Evolutionary conservation across 92 coral and sea anemone genomes (phyloP), one percentile per base, ranked within the genome.

Genomic region (Umimayanthus chanpuru): DNA sequence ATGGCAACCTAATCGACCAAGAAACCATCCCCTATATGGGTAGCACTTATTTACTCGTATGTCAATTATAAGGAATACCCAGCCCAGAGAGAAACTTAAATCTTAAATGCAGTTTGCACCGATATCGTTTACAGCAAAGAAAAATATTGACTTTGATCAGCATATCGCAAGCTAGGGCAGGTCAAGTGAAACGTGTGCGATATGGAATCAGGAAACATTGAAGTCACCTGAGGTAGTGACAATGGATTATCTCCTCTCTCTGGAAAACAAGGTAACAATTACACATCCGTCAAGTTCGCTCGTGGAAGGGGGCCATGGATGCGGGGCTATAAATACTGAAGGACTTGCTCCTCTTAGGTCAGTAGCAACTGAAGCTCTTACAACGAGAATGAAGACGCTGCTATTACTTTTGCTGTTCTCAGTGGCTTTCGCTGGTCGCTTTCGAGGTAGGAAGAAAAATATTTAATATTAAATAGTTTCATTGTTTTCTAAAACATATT

Each of bases 271-370:
- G 68, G 68, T 61, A 61, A 26, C 68, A 61, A 23, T 61, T 61
- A 61, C 68, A 61, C 68, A 61, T 18, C 68, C 26, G 68, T 21
- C 68, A 61, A 61, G 68, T 61, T 61, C 68, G 68, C 26, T 61
- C 4, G 26, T 61, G n/a, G 68, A 61, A 21, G 68, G 68, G 68
- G 25, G 9, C 1, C 68, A 8, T 61, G 7, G 15, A 21, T 6
- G 26, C 68, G 26, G 68, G 68, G 64, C 81, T 77, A 77, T 77
- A 77, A 77, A 77, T 77, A 77, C 65, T 29, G 68, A 16, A 43
- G 65, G 39, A 49, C 47, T 18, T 44, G 29, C 7, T 21, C 18
- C 5, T 6, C 20, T 43, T 44, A 2, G 9, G 9, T 23, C 39
- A 77, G 81, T 77, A 14, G 81, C 81, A 77, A 4, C 65, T 3